A percentile compares a stretch with the other conserved stretches of the same genome.
Conservation (phyloP, 2,113 vertebrate genomes). For the Neopipo cinnamomea region DNA sequence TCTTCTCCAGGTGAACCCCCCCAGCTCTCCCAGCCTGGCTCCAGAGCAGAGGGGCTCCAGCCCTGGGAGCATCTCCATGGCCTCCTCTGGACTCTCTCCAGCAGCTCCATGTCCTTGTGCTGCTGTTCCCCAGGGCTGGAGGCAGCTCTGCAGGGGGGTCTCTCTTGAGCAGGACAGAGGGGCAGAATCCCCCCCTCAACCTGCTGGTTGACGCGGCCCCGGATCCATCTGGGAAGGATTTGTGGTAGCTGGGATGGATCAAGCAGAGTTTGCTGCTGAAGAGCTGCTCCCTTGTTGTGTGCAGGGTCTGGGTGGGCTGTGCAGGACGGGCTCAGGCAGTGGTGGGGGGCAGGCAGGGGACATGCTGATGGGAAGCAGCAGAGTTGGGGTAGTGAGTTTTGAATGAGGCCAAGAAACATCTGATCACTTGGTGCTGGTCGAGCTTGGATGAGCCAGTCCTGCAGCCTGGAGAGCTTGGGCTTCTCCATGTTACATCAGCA, state of each 20-base stretch:
- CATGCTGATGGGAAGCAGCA: background rate
- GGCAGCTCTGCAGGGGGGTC: background rate
- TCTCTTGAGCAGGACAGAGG: background rate
- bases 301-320: background rate
- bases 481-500: background rate
- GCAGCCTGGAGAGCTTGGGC: background rate
- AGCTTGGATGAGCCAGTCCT: accelerated
- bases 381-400: background rate
- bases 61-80: background rate
- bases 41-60: background rate
- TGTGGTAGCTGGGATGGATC: background rate
- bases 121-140: background rate
- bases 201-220: background rate
- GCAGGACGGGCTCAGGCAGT: background rate
- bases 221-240: background rate
- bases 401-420: background rate
- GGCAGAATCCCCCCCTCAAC: background rate
- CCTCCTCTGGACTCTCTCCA: background rate
- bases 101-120: background rate
- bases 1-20: background rate
- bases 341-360: background rate
- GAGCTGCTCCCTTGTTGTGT: background rate
- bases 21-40: background rate
- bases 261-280: background rate
- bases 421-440: background rate